These are phyloP conservation scores for Diorhabda elongata DNA, from an alignment of 1,140 invertebrate genomes.

Conservation along the genomic window DNA sequence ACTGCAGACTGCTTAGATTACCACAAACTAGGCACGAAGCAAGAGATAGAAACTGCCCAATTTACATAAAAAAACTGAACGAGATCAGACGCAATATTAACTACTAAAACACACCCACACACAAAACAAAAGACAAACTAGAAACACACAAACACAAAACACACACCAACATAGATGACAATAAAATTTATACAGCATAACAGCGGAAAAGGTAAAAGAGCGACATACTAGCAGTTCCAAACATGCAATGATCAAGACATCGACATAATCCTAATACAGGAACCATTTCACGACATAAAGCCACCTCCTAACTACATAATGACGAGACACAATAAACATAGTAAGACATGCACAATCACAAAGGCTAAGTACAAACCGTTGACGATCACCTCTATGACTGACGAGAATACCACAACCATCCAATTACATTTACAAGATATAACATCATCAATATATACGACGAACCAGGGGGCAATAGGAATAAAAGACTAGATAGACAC, in stretches of 20 bases:
- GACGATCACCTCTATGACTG: no score
- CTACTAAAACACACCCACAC: background rate
- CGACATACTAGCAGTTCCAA: background rate
- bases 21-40: no score
- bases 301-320: no score
- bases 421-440: background rate
- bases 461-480: background rate
- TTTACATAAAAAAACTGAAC: no score
- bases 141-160: no score
- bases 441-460: background rate
- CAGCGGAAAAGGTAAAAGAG: background rate
- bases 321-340: no score
- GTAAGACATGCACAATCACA: no score
- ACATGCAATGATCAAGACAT: background rate
- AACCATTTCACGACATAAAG: background rate
- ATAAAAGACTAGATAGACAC: no score
- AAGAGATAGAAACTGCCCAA: no score
- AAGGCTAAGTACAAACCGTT: no score
- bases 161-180: no score
- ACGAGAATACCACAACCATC: background rate
- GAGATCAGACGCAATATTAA: background rate
- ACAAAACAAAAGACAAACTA: background rate
- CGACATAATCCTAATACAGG: background rate
- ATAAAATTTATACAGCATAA: background rate
- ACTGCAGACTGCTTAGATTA: no score